A percentile compares a stretch with the other conserved stretches of the same genome.
These are phyloP conservation scores for Rattus norvegicus DNA, from an alignment of 2,113 vertebrate species.

Conservation along the genomic window DNA sequence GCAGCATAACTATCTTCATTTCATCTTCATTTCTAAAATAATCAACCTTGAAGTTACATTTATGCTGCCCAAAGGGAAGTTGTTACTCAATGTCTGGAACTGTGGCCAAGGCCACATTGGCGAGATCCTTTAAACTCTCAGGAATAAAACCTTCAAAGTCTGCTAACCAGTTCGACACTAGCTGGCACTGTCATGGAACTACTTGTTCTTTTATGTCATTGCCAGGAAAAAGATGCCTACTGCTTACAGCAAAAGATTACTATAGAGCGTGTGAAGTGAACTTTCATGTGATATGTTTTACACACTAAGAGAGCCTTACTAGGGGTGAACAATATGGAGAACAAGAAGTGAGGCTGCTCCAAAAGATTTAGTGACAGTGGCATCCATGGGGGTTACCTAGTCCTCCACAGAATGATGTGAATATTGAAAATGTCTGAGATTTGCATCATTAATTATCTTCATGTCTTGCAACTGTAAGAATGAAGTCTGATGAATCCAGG, in stretches of 20 bases:
- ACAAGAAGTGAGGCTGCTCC: neutral
- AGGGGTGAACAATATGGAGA: constrained; percentile 3
- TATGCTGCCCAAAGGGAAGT: neutral
- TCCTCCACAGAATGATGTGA: neutral
- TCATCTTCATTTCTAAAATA: constrained; percentile 58
- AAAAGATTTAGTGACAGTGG: constrained; percentile 7
- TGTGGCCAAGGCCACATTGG: constrained; percentile 38
- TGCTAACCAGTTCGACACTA: neutral
- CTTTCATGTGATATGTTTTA: constrained; percentile 6
- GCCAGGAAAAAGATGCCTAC: neutral
- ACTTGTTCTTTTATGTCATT: constrained; percentile 42
- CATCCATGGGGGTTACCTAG: neutral
- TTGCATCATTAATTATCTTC: constrained; percentile 55
- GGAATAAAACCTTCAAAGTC: constrained; percentile 50
- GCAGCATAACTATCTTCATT: neutral
- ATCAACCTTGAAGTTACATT: neutral
- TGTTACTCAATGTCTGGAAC: constrained; percentile 49
- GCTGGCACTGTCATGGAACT: neutral
- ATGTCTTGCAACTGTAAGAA: constrained; percentile 22
- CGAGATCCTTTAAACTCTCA: constrained; percentile 52
- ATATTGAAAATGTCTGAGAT: constrained; percentile 60
- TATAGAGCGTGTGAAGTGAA: constrained; percentile 38
- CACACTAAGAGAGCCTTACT: neutral
- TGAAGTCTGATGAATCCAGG: constrained; percentile 13
- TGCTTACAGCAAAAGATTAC: constrained; percentile 35